Base-by-base conservation (phyloP, 2,888 invertebrate genomes). In the Conchocele bisecta region DNA sequence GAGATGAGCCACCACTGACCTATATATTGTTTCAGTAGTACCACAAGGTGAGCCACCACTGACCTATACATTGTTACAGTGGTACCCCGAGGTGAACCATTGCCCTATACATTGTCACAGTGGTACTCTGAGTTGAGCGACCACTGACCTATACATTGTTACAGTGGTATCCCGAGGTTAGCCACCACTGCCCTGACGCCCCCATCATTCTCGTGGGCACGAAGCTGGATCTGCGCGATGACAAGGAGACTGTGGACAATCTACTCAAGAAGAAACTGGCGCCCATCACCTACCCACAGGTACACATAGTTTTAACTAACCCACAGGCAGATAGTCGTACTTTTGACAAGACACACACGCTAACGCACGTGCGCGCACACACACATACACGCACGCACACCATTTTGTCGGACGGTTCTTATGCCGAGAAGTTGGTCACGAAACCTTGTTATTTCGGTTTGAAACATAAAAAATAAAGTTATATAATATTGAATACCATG, bases 101-200 rank as follows among this genome's bases (percentile, higher is more conserved):
- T n/a, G n/a, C n/a, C n/a, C n/a, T n/a, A n/a, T n/a, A n/a, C n/a
- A n/a, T n/a, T n/a, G n/a, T n/a, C n/a, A n/a, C n/a, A n/a, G n/a
- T n/a, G n/a, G n/a, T n/a, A n/a, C n/a, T n/a, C n/a, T n/a, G n/a
- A n/a, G n/a, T n/a, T n/a, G n/a, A n/a, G n/a, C n/a, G n/a, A n/a
- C n/a, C n/a, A n/a, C n/a, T n/a, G n/a, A n/a, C n/a, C n/a, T n/a
- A n/a, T n/a, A n/a, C n/a, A n/a, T n/a, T n/a, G n/a, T 89, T 93
- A 89, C 92, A 96, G 95, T 99, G 99, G 99, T 98, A 96, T 92
- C 99, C 99, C 3, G 99, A 99, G 92, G 98, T 99, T 60, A 95
- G 97, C 92, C 99, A 99, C 93, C 99, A 99, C 92, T 99, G 99
- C 93, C 99, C 99, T 13, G 95, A 96, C 85, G 99, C 99, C 78